Evolutionary conservation across 2,888 invertebrate species (phyloP), one percentile per base, ranked within the genome.

Genomic region (Chloroclystis v-ata): DNA sequence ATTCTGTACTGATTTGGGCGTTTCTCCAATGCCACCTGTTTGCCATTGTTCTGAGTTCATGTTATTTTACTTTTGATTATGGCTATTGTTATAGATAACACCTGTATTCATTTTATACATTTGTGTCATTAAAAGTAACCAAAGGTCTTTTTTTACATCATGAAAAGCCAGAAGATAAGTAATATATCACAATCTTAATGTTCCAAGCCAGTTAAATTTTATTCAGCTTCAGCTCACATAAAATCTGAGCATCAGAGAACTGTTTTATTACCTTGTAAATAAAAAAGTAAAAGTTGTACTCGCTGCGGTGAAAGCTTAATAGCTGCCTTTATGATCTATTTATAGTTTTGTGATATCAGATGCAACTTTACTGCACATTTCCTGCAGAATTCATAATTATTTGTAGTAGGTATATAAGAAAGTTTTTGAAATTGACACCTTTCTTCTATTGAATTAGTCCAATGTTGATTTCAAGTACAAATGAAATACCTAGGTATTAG

Each of bases 11-110:
- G 28, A 33, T 14, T 37, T 41, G 52, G 43, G 43, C 28, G 46
- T 49, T 32, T 41, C n/a, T 43, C 39, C 28, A 40, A 40, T 38
- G 28, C 39, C 45, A 40, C 24, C 24, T 40, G 40, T 37, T 12
- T 10, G 6, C 16, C 28, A 20, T 33, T 39, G 33, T 39, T 48
- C 33, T 43, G 20, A 20, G 20, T 20, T 20, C 20, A 20, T 20
- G 20, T 20, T 5, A 20, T 20, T 4, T 4, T 20, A 5, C 20
- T 30, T n/a, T n/a, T 12, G n/a, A 33, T 20, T 16, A 4, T 33
- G 11, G 20, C 33, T 33, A 10, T 20, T 33, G 33, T 33, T 33
- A 20, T 2, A 29, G 3, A 2, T 12, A 6, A 5, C 11, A 11
- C 7, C 11, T 33, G 5, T 20, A 6, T 20, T 10, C 20, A 12